A percentile compares a stretch with the other conserved stretches of the same genome.
phyloP scores from a whole-genome alignment of 2,113 vertebrate genomes.

The Pituophis catenifer region DNA sequence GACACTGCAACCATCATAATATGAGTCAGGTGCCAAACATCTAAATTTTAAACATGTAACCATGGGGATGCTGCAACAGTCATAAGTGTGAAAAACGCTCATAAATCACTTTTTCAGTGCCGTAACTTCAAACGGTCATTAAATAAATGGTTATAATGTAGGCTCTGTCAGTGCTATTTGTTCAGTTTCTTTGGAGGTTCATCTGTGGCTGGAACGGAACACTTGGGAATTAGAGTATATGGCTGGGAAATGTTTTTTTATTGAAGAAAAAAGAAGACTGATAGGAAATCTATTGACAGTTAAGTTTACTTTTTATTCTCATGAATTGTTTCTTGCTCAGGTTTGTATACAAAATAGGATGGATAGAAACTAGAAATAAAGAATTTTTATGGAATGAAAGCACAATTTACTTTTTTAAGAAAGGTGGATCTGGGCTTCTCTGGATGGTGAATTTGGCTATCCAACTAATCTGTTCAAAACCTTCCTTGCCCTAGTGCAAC shows the following conservation, averaged over 20 bases:
- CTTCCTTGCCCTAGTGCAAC: background rate
- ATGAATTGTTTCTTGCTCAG: background rate
- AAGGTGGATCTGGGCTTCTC: background rate
- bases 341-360: background rate
- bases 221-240: background rate
- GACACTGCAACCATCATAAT: background rate
- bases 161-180: background rate
- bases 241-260: background rate
- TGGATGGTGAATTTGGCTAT: background rate
- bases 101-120: background rate
- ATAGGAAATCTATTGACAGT: background rate
- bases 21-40: background rate
- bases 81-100: background rate
- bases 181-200: background rate
- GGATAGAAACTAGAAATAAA: background rate
- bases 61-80: background rate
- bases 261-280: background rate
- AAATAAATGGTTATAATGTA: background rate
- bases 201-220: background rate
- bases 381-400: background rate
- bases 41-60: background rate
- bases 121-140: background rate
- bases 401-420: background rate
- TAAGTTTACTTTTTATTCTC: background rate
- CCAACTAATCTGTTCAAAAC: background rate